A percentile compares a stretch with the other conserved stretches of the same genome.
Evolutionary conservation across 2,797 vertebrate genomes (phyloP).

Genomic region (Acropternis orthonyx): DNA sequence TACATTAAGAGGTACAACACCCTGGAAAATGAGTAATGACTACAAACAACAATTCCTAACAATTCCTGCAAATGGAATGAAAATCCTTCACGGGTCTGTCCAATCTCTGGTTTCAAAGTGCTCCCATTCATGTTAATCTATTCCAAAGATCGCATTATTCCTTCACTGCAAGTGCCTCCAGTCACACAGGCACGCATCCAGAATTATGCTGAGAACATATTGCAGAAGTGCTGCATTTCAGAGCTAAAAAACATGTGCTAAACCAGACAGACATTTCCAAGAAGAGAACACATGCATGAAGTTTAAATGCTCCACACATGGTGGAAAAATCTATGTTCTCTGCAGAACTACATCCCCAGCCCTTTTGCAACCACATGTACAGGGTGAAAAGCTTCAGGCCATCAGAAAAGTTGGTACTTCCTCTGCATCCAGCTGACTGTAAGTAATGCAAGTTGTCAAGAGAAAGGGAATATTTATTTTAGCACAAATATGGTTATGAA

Average conservation of each 20-base stretch:
- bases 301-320: accelerated
- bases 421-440: neutral
- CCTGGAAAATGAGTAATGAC: neutral
- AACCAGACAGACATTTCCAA: neutral
- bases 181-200: constrained; percentile 38
- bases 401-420: neutral
- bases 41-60: neutral
- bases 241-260: constrained; percentile 1
- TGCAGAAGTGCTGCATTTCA: constrained; percentile 2
- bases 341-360: neutral
- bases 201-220: constrained; percentile 32
- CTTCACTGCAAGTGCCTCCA: neutral
- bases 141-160: neutral
- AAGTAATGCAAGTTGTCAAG: neutral
- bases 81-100: neutral
- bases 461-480: neutral
- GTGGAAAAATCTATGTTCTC: neutral
- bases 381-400: neutral
- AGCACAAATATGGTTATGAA: neutral
- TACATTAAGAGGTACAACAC: neutral
- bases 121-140: constrained; percentile 32
- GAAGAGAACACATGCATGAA: constrained; percentile 2
- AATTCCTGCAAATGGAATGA: neutral
- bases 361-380: neutral
- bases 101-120: neutral